Evolutionary conservation across 23 tunicate genomes (phyloP).

Genomic region (Diplosoma virens): DNA sequence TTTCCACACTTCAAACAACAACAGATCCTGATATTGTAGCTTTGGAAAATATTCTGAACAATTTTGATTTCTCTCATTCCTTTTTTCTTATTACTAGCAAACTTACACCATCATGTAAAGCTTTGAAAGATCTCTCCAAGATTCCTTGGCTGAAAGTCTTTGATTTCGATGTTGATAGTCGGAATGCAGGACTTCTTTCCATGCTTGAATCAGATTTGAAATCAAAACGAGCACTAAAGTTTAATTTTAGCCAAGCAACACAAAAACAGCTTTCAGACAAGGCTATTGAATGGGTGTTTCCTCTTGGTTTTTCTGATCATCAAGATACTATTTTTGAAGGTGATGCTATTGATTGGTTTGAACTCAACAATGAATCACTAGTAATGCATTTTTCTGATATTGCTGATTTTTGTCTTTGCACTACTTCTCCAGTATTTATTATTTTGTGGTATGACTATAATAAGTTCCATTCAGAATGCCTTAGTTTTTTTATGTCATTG

Average conservation of each 20-base stretch:
- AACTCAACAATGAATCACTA: background rate
- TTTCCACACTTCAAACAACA: no score
- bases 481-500: background rate
- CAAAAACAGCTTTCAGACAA: background rate
- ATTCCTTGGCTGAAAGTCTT: constrained; percentile 48
- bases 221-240: background rate
- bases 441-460: constrained; percentile 10
- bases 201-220: background rate
- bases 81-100: background rate
- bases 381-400: background rate
- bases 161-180: constrained; percentile 41
- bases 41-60: no score
- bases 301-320: background rate
- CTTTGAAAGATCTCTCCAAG: background rate
- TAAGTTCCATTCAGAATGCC: background rate
- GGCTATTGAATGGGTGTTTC: background rate
- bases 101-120: background rate
- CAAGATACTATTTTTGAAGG: background rate
- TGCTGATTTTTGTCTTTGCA: background rate
- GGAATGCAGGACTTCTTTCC: background rate
- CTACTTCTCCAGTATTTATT: background rate
- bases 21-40: no score
- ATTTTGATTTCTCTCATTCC: background rate
- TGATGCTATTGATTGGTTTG: background rate
- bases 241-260: background rate